Percentiles rank a stretch among this genome's conserved stretches.
Conservation (phyloP, 2,113 vertebrate species). For the Onychostruthus taczanowskii region DNA sequence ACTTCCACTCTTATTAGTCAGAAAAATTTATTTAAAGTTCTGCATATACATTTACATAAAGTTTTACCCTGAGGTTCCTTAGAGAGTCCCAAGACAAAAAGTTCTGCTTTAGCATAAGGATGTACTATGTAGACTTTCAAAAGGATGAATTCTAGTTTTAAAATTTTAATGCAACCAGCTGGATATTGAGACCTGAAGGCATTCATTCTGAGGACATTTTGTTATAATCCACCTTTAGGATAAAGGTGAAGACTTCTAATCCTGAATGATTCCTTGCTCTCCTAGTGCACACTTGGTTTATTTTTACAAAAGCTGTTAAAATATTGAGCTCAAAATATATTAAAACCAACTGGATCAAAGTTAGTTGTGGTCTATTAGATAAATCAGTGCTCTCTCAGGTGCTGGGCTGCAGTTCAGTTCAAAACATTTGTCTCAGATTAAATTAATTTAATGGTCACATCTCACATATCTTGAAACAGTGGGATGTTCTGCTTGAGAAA, state of each 20-base stretch:
- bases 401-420: conserved; percentile 1
- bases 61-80: not conserved
- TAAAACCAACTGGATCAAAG: conserved; percentile 21
- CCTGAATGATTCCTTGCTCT: not conserved
- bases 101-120: not conserved
- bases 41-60: not conserved
- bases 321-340: not conserved
- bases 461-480: not conserved
- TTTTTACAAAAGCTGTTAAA: conserved; percentile 29
- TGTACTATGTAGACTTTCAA: not conserved
- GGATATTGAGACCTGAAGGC: not conserved
- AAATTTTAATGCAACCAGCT: not conserved
- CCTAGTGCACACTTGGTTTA: not conserved
- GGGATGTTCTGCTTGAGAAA: conserved; percentile 17
- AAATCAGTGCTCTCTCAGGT: not conserved
- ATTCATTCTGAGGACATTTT: not conserved
- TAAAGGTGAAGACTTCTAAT: not conserved
- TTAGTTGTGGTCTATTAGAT: conserved; percentile 20
- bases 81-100: not conserved
- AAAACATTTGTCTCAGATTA: conserved; percentile 43
- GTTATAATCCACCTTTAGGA: not conserved
- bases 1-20: not conserved
- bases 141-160: not conserved
- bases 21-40: not conserved
- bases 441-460: not conserved